These are phyloP conservation scores for Ahaetulla prasina DNA, from an alignment of 2,113 vertebrate genomes.

Conservation along the genomic window DNA sequence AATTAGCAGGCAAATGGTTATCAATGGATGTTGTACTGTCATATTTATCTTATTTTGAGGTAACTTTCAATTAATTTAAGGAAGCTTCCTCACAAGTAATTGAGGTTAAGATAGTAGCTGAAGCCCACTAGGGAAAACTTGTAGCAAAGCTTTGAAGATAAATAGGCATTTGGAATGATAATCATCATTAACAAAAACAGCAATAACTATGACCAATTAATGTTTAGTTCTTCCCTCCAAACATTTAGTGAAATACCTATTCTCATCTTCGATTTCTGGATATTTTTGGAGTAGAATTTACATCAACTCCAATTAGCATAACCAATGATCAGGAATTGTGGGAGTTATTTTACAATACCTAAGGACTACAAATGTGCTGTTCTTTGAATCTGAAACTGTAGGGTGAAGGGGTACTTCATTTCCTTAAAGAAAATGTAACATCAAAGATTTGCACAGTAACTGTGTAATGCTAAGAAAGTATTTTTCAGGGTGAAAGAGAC, in stretches of 20 bases:
- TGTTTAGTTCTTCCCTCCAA: not conserved
- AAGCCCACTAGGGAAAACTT: not conserved
- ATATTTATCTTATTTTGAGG: not conserved
- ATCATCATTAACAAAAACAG: not conserved
- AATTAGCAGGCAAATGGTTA: conserved; percentile 28
- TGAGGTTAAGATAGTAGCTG: not conserved
- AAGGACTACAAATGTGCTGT: not conserved
- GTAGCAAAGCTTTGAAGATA: not conserved
- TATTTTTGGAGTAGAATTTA: not conserved
- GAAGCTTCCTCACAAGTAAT: not conserved
- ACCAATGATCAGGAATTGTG: not conserved
- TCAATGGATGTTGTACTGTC: not conserved
- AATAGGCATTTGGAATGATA: not conserved
- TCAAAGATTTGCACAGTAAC: not conserved
- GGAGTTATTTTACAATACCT: not conserved
- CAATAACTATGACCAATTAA: not conserved
- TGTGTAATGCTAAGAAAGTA: not conserved
- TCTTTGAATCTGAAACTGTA: not conserved
- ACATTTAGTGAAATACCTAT: not conserved
- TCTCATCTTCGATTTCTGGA: not conserved
- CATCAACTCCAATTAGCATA: not conserved
- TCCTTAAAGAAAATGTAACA: not conserved
- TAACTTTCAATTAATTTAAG: not conserved
- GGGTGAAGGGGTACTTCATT: not conserved
- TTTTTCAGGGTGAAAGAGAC: not conserved